Evolutionary conservation across 2,797 vertebrate genomes (phyloP).

Genomic region (Stomatorhinus walkeri): DNA sequence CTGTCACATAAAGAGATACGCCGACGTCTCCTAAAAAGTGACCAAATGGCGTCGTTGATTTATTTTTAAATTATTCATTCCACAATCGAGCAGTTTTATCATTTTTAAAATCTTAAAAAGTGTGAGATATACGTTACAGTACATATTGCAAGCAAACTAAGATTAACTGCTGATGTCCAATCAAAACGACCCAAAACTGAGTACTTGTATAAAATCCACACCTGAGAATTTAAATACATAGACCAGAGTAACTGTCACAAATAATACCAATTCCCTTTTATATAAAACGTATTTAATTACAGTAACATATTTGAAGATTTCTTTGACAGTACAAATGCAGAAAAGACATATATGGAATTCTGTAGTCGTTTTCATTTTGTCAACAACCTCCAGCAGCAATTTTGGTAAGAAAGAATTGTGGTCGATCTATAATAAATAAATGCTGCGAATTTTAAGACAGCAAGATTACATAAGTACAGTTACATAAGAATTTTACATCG

Average conservation of each 20-base stretch:
- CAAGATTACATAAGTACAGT: conserved; percentile 3
- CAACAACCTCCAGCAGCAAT: neutral
- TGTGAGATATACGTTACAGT: neutral
- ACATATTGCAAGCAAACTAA: neutral
- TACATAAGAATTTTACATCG: neutral
- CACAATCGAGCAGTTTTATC: neutral
- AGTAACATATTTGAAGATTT: neutral
- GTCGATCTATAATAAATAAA: neutral
- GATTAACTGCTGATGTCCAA: neutral
- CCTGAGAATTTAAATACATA: neutral
- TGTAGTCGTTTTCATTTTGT: neutral
- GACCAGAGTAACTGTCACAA: neutral
- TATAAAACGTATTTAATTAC: neutral
- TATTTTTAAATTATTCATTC: neutral
- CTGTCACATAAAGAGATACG: neutral
- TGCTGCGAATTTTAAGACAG: neutral
- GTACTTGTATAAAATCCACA: neutral
- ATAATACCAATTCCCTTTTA: neutral
- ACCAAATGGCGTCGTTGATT: neutral
- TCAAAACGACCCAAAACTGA: neutral
- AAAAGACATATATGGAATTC: neutral
- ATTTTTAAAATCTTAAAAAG: neutral
- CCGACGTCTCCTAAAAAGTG: neutral
- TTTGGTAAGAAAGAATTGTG: neutral
- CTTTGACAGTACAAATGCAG: neutral